A percentile compares a stretch with the other conserved stretches of the same genome.
Evolutionary conservation across 2,888 invertebrate species (phyloP).

Genomic region (Ennomos erosarius): DNA sequence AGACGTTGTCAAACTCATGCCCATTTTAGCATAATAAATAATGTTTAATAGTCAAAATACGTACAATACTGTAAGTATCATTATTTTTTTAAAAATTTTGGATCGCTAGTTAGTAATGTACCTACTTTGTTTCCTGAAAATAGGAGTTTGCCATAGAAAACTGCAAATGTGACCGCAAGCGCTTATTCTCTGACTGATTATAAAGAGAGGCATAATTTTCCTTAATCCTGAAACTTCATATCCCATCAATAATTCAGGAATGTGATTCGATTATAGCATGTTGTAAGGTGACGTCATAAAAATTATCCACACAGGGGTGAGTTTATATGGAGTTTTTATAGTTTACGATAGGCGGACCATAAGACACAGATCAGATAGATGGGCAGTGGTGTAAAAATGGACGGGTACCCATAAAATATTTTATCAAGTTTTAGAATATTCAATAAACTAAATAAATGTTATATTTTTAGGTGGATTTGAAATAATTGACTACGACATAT

Average conservation of each 20-base stretch:
- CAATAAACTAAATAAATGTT: too few species aligned
- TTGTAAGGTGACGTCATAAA: slow-evolving; percentile 31
- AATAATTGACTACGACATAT: too few species aligned
- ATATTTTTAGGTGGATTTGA: too few species aligned
- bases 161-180: background rate
- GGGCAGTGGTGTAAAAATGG: slow-evolving; percentile 36
- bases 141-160: slow-evolving; percentile 1
- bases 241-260: slow-evolving; percentile 16
- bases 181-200: too few species aligned
- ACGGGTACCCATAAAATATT: slow-evolving; percentile 27
- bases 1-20: too few species aligned
- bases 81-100: too few species aligned
- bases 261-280: slow-evolving; percentile 24
- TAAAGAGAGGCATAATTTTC: too few species aligned
- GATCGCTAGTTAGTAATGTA: too few species aligned
- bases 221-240: background rate
- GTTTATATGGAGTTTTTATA: slow-evolving; percentile 47
- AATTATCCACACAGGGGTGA: slow-evolving; percentile 35
- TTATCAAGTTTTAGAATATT: slow-evolving; percentile 18
- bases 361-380: slow-evolving; percentile 32
- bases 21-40: too few species aligned
- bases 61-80: too few species aligned
- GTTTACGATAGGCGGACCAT: slow-evolving; percentile 44
- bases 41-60: too few species aligned
- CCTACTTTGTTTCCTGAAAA: too few species aligned